These are phyloP conservation scores for Euphonia xanthogaster DNA, from an alignment of 2,797 vertebrate genomes.

Conservation along the genomic window DNA sequence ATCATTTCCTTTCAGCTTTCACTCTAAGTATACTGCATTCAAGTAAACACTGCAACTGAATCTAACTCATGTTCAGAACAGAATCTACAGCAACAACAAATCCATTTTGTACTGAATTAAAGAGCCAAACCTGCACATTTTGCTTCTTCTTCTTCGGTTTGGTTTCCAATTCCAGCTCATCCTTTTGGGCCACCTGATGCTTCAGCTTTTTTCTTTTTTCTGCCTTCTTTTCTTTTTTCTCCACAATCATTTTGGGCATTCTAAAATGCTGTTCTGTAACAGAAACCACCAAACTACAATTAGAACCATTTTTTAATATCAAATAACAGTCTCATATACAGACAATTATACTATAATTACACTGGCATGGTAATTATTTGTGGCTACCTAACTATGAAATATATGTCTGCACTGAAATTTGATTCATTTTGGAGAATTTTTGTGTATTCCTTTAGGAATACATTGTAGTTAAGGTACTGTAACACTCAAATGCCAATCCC, in stretches of 20 bases:
- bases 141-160: not conserved
- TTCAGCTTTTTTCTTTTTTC: slow-evolving; percentile 60
- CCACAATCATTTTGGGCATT: slow-evolving; percentile 47
- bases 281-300: not conserved
- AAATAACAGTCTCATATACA: rapidly evolving
- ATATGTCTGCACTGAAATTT: not conserved
- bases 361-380: not conserved
- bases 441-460: not conserved
- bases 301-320: not conserved
- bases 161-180: not conserved
- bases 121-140: slow-evolving; percentile 15
- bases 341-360: not conserved
- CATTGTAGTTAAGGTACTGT: not conserved
- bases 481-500: not conserved
- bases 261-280: not conserved
- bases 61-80: too few species aligned
- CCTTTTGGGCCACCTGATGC: not conserved
- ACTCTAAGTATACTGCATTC: rapidly evolving
- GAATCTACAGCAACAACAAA: not conserved
- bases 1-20: not conserved
- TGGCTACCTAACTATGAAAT: not conserved
- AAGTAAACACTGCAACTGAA: not conserved
- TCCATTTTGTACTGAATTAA: not conserved
- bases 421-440: not conserved
- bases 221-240: not conserved